A percentile compares a stretch with the other conserved stretches of the same genome.
phyloP scores from a whole-genome alignment of 2,888 invertebrate species.

The Auanema freiburgensis region DNA sequence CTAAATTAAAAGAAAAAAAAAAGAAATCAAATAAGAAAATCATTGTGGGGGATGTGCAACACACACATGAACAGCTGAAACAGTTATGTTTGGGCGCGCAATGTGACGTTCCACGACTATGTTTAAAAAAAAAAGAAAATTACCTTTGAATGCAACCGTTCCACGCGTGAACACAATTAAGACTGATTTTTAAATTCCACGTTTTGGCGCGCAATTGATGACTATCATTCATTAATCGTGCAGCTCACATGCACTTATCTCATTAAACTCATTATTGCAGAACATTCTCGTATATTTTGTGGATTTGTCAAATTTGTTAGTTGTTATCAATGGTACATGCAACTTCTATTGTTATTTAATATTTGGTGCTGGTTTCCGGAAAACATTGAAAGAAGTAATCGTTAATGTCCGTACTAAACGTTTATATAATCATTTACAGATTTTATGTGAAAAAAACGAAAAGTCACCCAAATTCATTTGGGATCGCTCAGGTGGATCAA shows the following conservation, averaged over 20 bases:
- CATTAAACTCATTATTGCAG: slow-evolving; percentile 21
- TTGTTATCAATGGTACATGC: slow-evolving; percentile 61
- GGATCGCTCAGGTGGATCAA: slow-evolving; percentile 1
- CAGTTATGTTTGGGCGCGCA: too few relatives aligned
- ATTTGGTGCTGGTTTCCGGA: slow-evolving; percentile 57
- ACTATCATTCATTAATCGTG: background rate
- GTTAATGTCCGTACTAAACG: background rate
- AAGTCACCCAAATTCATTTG: slow-evolving; percentile 11
- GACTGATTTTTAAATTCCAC: too few relatives aligned
- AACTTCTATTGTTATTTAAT: slow-evolving; percentile 62
- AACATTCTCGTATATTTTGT: slow-evolving; percentile 59
- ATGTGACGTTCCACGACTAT: too few relatives aligned
- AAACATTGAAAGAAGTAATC: slow-evolving; percentile 43
- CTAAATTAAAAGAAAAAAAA: too few relatives aligned
- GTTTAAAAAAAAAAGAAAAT: too few relatives aligned
- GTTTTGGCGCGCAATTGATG: too few relatives aligned
- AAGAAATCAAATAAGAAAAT: too few relatives aligned
- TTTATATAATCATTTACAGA: background rate
- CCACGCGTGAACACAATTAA: too few relatives aligned
- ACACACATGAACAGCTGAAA: too few relatives aligned
- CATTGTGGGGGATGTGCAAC: too few relatives aligned
- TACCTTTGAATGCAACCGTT: too few relatives aligned
- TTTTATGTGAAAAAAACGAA: background rate
- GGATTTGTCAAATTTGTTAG: slow-evolving; percentile 60
- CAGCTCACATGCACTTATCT: too few relatives aligned